Conservation (phyloP, 2,797 vertebrate genomes). For the Amblyopsis hoosieri region DNA sequence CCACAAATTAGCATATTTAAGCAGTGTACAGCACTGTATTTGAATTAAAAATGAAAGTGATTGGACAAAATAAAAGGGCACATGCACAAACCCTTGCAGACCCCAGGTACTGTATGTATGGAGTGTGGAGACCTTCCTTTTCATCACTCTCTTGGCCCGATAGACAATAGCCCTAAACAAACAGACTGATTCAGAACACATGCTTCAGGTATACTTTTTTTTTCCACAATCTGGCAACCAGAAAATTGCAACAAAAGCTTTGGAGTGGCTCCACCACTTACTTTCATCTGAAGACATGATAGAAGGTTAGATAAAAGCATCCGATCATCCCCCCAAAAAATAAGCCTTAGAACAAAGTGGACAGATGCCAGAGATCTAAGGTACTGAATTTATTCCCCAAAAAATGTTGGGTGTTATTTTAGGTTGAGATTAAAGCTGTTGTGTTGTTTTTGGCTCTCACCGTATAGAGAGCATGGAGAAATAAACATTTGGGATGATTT, state of each 20-base stretch:
- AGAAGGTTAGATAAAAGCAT: conserved; percentile 84
- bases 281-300: conserved; percentile 80
- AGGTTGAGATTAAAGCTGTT: conserved; percentile 77
- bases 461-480: conserved; percentile 49
- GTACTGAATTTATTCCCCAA: conserved; percentile 72
- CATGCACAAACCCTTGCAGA: too few relatives aligned
- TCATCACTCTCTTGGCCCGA: background rate
- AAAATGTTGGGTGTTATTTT: conserved; percentile 72
- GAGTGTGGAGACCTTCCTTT: too few relatives aligned
- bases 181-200: conserved; percentile 32
- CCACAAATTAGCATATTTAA: too few relatives aligned
- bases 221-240: conserved; percentile 54
- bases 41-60: too few relatives aligned
- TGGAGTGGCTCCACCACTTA: conserved; percentile 60
- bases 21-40: too few relatives aligned
- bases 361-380: conserved; percentile 79
- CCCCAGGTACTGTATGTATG: too few relatives aligned
- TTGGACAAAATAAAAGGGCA: too few relatives aligned
- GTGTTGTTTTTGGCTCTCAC: conserved; percentile 26
- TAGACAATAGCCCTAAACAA: conserved; percentile 27
- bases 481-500: conserved; percentile 19
- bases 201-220: conserved; percentile 28
- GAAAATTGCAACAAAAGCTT: conserved; percentile 66
- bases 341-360: conserved; percentile 80
- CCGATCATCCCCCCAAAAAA: conserved; percentile 65